Conservation (phyloP, 2,888 invertebrate genomes). For the Netelia fuscicornis region DNA sequence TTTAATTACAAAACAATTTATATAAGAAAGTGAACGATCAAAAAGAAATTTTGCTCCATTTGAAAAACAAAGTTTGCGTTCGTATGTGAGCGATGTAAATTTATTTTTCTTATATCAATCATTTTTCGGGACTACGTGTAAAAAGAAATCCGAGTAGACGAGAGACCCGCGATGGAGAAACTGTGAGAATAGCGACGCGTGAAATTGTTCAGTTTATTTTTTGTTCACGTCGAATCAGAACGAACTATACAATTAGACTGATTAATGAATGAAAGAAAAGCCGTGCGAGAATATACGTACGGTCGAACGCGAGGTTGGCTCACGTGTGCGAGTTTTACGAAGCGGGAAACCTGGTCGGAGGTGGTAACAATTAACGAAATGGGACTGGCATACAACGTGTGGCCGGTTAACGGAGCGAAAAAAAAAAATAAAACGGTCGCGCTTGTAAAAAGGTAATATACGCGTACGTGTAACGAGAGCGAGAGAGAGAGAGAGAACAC, state of each 20-base stretch:
- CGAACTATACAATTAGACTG: constrained; percentile 61
- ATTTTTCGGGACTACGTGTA: neutral
- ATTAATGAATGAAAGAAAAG: constrained; percentile 65
- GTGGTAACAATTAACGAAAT: constrained; percentile 70
- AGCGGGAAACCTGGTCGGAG: constrained; percentile 54
- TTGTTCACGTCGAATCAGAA: constrained; percentile 36
- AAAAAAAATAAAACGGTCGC: constrained; percentile 43
- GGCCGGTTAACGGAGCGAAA: constrained; percentile 66
- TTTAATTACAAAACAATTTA: too few relatives aligned
- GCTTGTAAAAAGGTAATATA: neutral
- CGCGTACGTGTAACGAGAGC: neutral
- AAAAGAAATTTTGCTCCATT: neutral
- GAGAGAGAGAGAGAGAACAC: constrained; percentile 32
- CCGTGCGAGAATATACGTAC: constrained; percentile 12
- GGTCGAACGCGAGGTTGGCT: neutral
- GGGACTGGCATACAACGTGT: constrained; percentile 68
- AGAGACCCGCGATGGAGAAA: neutral
- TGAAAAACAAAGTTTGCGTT: neutral
- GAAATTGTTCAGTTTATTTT: constrained; percentile 26
- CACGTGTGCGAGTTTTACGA: constrained; percentile 34
- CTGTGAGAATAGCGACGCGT: constrained; percentile 46
- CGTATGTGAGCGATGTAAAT: too few relatives aligned
- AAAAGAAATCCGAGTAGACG: neutral
- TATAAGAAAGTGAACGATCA: neutral
- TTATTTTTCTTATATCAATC: neutral